phyloP scores from a whole-genome alignment of 2,797 vertebrate genomes.

The Schizothorax lantsangensis region DNA sequence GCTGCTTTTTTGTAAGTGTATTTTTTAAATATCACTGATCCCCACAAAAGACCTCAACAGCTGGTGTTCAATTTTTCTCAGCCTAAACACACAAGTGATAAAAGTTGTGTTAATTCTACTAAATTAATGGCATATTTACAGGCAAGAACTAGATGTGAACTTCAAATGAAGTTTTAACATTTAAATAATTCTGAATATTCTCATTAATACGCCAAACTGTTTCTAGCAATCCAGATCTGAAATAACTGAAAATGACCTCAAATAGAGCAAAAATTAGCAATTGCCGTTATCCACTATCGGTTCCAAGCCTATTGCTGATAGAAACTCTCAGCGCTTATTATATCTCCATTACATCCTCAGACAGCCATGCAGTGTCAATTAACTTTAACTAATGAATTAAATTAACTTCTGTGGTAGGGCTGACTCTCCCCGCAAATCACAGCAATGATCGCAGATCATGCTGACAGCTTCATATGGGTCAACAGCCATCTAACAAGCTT shows the following conservation, averaged over 20 bases:
- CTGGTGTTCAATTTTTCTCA: not conserved
- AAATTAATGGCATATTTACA: not conserved
- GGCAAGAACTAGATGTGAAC: not conserved
- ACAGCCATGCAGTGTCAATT: conserved; percentile 53
- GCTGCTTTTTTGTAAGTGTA: not conserved
- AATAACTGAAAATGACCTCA: conserved; percentile 8
- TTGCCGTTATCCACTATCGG: not conserved
- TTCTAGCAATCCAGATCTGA: conserved; percentile 11
- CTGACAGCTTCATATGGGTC: conserved; percentile 49
- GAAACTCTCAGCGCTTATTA: conserved; percentile 35
- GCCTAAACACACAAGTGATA: not conserved
- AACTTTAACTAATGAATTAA: conserved; percentile 54
- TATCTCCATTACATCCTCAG: conserved; percentile 48
- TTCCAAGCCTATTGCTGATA: conserved; percentile 37
- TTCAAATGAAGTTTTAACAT: not conserved
- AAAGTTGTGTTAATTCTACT: not conserved
- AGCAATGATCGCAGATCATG: conserved; percentile 36
- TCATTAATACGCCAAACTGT: not conserved
- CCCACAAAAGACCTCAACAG: not conserved
- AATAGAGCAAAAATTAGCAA: conserved; percentile 20
- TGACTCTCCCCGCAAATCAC: conserved; percentile 48
- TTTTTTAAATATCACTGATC: not conserved
- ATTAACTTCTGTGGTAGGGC: conserved; percentile 52
- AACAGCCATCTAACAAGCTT: conserved; percentile 46
- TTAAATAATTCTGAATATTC: conserved; percentile 7